A percentile compares a stretch with the other conserved stretches of the same genome.
Conservation (phyloP, 2,888 invertebrate genomes). For the Ceratothoa steindachneri region DNA sequence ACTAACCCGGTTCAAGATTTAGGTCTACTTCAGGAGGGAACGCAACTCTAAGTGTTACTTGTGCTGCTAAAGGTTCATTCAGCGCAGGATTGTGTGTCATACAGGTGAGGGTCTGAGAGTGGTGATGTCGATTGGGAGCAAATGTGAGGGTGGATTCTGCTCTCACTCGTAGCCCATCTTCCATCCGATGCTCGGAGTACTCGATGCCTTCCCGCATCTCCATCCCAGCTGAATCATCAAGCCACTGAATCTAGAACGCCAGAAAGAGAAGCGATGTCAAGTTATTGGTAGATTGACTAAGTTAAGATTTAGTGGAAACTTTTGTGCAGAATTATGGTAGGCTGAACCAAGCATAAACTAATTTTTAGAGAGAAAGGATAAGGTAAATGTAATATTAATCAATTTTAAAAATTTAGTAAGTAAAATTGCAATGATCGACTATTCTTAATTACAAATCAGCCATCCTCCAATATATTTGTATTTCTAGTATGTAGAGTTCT, state of each 20-base stretch:
- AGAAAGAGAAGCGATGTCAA: not conserved
- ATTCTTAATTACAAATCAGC: too few species aligned
- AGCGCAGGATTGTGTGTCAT: slow-evolving; percentile 52
- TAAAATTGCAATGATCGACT: too few species aligned
- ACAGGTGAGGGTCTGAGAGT: slow-evolving; percentile 85
- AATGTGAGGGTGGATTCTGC: slow-evolving; percentile 78
- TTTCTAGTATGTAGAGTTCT: too few species aligned
- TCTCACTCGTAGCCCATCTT: slow-evolving; percentile 76
- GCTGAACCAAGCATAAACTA: too few species aligned
- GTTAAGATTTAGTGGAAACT: too few species aligned
- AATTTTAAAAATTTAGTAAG: too few species aligned
- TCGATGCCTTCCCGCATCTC: slow-evolving; percentile 75
- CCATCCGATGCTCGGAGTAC: slow-evolving; percentile 66
- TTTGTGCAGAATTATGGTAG: too few species aligned
- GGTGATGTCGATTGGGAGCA: slow-evolving; percentile 79
- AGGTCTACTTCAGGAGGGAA: slow-evolving; percentile 53
- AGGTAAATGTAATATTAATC: too few species aligned
- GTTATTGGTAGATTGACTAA: too few species aligned
- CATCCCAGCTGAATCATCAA: slow-evolving; percentile 16
- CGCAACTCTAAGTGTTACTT: slow-evolving; percentile 33
- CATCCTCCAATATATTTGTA: too few species aligned
- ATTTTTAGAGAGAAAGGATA: too few species aligned
- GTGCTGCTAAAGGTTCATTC: slow-evolving; percentile 49
- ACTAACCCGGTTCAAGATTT: slow-evolving; percentile 36
- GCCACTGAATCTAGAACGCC: slow-evolving; percentile 23